A percentile compares a stretch with the other conserved stretches of the same genome.
phyloP scores from a whole-genome alignment of 1,140 invertebrate species.

The Callitettix versicolor region DNA sequence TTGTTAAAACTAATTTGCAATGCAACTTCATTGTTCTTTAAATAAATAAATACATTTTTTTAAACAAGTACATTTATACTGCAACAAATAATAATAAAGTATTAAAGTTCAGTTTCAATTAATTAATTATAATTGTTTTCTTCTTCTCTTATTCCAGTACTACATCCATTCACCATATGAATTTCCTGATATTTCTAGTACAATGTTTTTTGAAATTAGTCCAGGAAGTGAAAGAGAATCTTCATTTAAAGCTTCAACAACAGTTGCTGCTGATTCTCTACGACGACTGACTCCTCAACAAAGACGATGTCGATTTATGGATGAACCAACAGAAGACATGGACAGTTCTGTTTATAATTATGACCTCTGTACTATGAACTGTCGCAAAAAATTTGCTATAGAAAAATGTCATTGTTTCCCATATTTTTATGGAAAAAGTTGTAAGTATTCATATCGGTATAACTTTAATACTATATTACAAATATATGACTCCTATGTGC shows the following conservation, averaged over 20 bases:
- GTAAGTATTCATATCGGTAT: too few species aligned
- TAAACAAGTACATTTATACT: too few species aligned
- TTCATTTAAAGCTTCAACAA: conserved; percentile 40
- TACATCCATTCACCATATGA: conserved; percentile 46
- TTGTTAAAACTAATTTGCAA: too few species aligned
- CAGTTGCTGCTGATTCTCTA: conserved; percentile 33
- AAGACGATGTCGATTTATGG: conserved; percentile 36
- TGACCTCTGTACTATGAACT: conserved; percentile 53
- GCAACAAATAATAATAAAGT: too few species aligned
- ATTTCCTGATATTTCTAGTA: conserved; percentile 33
- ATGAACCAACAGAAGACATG: conserved; percentile 41
- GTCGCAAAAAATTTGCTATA: conserved; percentile 44
- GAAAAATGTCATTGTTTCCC: conserved; percentile 50
- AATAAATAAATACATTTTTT: too few species aligned
- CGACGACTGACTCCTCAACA: conserved; percentile 34
- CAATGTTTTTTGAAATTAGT: conserved; percentile 27
- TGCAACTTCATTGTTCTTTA: too few species aligned
- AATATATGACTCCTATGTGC: too few species aligned
- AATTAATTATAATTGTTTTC: too few species aligned
- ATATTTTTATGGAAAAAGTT: conserved; percentile 14
- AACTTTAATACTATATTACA: too few species aligned
- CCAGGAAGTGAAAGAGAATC: conserved; percentile 35
- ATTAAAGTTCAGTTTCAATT: too few species aligned
- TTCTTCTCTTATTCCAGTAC: conserved; percentile 32
- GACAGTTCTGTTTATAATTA: conserved; percentile 52